phyloP scores from a whole-genome alignment of 2,888 invertebrate species.

The Drosophila anomalata region DNA sequence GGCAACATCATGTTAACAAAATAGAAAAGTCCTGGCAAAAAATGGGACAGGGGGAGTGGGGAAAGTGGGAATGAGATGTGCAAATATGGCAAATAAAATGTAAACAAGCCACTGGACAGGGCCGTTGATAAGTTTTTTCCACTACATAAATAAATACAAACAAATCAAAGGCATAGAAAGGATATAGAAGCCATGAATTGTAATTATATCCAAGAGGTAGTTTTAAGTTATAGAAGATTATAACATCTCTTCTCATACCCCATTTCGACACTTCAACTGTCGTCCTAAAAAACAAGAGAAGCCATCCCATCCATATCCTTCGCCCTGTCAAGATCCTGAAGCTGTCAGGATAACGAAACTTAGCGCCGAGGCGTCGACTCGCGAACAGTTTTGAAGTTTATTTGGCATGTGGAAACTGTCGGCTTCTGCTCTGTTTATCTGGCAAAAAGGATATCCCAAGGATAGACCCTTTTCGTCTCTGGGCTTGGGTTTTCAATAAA shows the following conservation, averaged over 20 bases:
- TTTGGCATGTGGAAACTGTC: slow-evolving; percentile 64
- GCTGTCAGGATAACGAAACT: slow-evolving; percentile 58
- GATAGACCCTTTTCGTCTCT: slow-evolving; percentile 15
- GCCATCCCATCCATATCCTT: slow-evolving; percentile 15
- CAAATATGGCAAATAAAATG: slow-evolving; percentile 60
- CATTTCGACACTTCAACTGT: slow-evolving; percentile 2
- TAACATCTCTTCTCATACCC: not conserved
- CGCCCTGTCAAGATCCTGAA: slow-evolving; percentile 30
- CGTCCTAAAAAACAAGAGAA: not conserved
- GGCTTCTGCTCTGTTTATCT: slow-evolving; percentile 59
- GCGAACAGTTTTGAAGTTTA: slow-evolving; percentile 75
- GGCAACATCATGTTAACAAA: slow-evolving; percentile 72
- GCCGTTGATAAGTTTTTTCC: slow-evolving; percentile 5
- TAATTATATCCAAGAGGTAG: not conserved
- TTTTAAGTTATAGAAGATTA: not conserved
- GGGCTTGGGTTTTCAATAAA: slow-evolving; percentile 57
- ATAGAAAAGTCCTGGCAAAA: slow-evolving; percentile 58
- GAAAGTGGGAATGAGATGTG: slow-evolving; percentile 12
- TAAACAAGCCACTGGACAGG: slow-evolving; percentile 53
- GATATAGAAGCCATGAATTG: not conserved
- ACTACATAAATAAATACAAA: not conserved
- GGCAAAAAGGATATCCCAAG: slow-evolving; percentile 11
- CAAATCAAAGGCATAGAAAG: not conserved
- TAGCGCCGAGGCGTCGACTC: slow-evolving; percentile 66
- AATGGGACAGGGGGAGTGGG: slow-evolving; percentile 20